Evolutionary conservation across 2,797 vertebrate species (phyloP), one percentile per base, ranked within the genome.

Genomic region (Varecia variegata): DNA sequence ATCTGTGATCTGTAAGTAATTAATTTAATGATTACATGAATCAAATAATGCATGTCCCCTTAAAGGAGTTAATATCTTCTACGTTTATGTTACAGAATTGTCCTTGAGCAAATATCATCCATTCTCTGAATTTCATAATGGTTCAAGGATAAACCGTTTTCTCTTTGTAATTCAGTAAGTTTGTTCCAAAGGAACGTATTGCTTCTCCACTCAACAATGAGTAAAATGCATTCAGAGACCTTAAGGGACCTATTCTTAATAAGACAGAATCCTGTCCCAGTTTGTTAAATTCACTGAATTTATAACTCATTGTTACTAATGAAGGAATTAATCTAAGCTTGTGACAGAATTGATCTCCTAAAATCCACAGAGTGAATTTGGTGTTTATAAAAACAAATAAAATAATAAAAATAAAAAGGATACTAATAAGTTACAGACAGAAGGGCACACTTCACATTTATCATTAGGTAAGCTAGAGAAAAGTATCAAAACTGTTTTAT

Each of bases 291-390:
- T 96, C 47, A 79, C 47, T 90, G 32, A 95, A 80, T 84, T 92
- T 94, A 54, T 90, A 95, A 92, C 52, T 87, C 27, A 70, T 79
- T 93, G 50, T 58, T 94, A 92, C 14, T 77, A 25, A 82, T 12
- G 7, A 94, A 95, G 52, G 47, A 95, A 94, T 73, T 94, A 94
- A 94, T 90, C 68, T 50, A 74, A 88, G 65, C n/a, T 60, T 92
- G 43, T 94, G 60, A 82, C 9, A 82, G 13, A 38, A 87, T 23
- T 86, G 67, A 94, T 92, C 62, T 91, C 56, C n/a, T 92, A 93
- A 95, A 88, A 95, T 77, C 23, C 92, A 96, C 20, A 74, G 56
- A 88, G 52, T 7, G n/a, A 90, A 96, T 90, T 43, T 93, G 43
- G 27, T 86, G 21, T 35, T 93, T 92, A 80, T 32, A 25, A 43